Evolutionary conservation across 2,113 vertebrate genomes (phyloP), one percentile per base, ranked within the genome.

Genomic region (Crotalus tigris): DNA sequence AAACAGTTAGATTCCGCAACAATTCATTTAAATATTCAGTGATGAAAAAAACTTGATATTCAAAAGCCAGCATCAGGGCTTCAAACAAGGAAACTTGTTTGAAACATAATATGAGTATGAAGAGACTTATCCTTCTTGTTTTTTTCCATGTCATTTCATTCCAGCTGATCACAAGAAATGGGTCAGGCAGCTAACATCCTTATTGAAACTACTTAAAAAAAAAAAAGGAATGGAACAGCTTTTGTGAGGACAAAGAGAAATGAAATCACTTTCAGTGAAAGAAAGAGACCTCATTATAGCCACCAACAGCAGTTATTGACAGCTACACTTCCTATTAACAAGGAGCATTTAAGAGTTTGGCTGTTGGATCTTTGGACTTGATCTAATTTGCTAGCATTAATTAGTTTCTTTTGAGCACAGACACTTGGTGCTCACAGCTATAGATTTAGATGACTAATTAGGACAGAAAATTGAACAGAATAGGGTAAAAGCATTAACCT

Each of bases 351-450:
- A 98, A 98, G 97, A 98, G 97, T 98, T 98, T 98, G 97, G 98
- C 97, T 98, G 98, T 97, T 98, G 98, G 97, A 98, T 98, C 98
- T 98, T 98, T 97, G 97, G 98, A 96, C 98, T 99, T 98, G 98
- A 99, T 99, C 98, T 99, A 98, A 99, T 99, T 99, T 99, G 98
- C 98, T 98, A 97, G 98, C 98, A 98, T 98, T 99, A 99, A 99
- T 99, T 98, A 99, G 98, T 98, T 98, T 97, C 97, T 98, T 98
- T 98, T 97, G 97, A 98, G 97, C 97, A 97, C 96, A 98, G 98
- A 98, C 97, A 98, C 98, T 97, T 98, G 98, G 98, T 98, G 98
- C 98, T 98, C 98, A 98, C 97, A 97, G 98, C 98, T 98, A 98
- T 98, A 97, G 98, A 98, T 98, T 98, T 98, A 97, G 98, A 97